Percentiles rank a stretch among this genome's conserved stretches.
Conservation (phyloP, 1,140 invertebrate species). For the Meloidogyne hapla region DNA sequence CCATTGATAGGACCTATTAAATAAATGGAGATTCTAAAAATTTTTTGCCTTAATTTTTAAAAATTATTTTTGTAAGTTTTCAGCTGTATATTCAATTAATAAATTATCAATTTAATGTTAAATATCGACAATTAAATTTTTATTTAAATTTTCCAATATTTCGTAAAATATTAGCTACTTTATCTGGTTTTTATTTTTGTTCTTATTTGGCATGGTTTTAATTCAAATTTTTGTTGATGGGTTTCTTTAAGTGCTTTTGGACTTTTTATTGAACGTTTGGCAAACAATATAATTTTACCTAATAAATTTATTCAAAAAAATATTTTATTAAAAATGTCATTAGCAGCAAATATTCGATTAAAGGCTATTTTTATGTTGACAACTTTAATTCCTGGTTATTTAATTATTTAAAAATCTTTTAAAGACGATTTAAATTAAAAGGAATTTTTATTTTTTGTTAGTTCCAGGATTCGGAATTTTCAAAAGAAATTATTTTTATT, state of each 20-base stretch:
- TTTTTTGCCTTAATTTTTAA: background rate
- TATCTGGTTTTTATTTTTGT: conserved; percentile 81
- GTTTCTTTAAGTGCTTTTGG: conserved; percentile 56
- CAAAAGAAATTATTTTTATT: background rate
- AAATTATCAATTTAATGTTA: conserved; percentile 65
- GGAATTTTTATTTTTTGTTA: background rate
- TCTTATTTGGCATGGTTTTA: conserved; percentile 83
- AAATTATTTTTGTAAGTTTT: conserved; percentile 44
- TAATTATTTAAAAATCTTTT: conserved; percentile 2
- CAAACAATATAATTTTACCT: conserved; percentile 36
- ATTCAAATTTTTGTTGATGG: conserved; percentile 79
- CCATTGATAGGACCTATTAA: no score
- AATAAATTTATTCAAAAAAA: background rate
- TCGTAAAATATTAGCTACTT: conserved; percentile 74
- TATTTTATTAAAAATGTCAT: background rate
- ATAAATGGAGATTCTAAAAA: no score
- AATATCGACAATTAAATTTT: conserved; percentile 21
- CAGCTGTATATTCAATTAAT: conserved; percentile 77
- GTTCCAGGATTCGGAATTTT: background rate
- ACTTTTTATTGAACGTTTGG: conserved; percentile 53
- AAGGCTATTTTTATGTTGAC: conserved; percentile 50
- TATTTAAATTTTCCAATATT: conserved; percentile 43
- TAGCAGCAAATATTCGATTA: conserved; percentile 35
- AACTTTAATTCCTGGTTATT: conserved; percentile 54
- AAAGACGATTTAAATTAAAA: background rate